Base-by-base conservation (phyloP, 2,797 vertebrate genomes). In the Acipenser oxyrinchus region DNA sequence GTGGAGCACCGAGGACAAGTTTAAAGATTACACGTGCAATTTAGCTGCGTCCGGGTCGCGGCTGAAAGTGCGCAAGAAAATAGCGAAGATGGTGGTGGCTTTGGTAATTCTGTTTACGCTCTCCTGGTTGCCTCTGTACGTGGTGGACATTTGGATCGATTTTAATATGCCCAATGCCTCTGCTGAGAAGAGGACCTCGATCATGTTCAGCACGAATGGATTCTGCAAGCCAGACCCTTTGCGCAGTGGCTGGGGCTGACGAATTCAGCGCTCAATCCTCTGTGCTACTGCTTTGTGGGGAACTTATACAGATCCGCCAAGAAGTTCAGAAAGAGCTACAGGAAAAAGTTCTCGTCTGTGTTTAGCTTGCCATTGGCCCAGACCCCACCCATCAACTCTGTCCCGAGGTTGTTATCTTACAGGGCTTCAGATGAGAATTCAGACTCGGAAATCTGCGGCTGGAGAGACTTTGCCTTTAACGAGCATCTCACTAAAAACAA, bases 211-310 rank as follows among this genome's bases (percentile, higher is more conserved):
- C 82, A 85, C 60, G 76, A 74, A 7, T 84, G 83, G 82, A 76
- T 87, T 18, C 74, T 87, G 18, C 82, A 83, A 48, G 66, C 76
- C 8, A 74, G 85, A 68, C 82, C 85, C 2, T 87, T 87, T 62
- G 83, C 82, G 48, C 85, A 83, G 55, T 87, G 85, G 85, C 73
- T 87, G n/a, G 85, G 85, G 18, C 77, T 87, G n/a, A 87, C 83
- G 68, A 87, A 87, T 67, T 87, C 85, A 0, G 78, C 83, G 4
- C 79, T 87, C 15, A 87, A 87, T 53, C 85, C 85, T 1, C 76
- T 87, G 2, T 87, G 85, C 65, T 87, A 87, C 71, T 87, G 85
- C 65, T 85, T 87, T 64, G 73, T 87, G 52, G 85, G 83, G 1
- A 82, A 87, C 60, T 64, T 87, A 18, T 82, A 83, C 73, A 71